phyloP scores from a whole-genome alignment of 2,113 vertebrate genomes.

The Glaucomys volans region DNA sequence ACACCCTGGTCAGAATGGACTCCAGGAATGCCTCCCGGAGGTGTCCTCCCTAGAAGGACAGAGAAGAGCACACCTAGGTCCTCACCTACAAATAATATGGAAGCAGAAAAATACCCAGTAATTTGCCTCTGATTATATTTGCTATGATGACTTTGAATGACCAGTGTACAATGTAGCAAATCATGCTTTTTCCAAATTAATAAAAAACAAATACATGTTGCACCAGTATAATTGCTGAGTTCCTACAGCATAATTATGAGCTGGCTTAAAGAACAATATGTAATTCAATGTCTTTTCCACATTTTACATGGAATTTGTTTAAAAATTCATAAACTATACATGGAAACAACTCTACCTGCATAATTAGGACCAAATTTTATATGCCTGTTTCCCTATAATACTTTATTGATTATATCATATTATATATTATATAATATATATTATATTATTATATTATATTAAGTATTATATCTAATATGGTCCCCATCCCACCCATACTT shows the following conservation, averaged over 20 bases:
- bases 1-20: background rate
- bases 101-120: background rate
- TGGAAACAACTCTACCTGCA: background rate
- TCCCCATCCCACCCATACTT: rapidly evolving
- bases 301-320: background rate
- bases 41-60: background rate
- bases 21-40: background rate
- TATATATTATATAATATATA: too few relatives aligned
- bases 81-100: background rate
- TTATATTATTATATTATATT: too few relatives aligned
- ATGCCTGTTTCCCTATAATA: background rate
- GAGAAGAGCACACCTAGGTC: background rate
- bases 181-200: background rate
- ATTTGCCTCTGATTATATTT: background rate
- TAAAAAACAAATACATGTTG: background rate
- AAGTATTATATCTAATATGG: background rate
- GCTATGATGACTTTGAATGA: background rate
- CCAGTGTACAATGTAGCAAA: background rate
- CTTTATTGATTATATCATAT: too few relatives aligned
- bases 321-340: conserved; percentile 2
- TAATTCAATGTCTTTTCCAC: background rate
- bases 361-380: background rate
- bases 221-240: background rate
- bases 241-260: background rate
- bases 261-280: conserved; percentile 35